Percentiles rank a stretch among this genome's conserved stretches.
Conservation (phyloP, 2,113 vertebrate species). For the Alexandromys fortis region DNA sequence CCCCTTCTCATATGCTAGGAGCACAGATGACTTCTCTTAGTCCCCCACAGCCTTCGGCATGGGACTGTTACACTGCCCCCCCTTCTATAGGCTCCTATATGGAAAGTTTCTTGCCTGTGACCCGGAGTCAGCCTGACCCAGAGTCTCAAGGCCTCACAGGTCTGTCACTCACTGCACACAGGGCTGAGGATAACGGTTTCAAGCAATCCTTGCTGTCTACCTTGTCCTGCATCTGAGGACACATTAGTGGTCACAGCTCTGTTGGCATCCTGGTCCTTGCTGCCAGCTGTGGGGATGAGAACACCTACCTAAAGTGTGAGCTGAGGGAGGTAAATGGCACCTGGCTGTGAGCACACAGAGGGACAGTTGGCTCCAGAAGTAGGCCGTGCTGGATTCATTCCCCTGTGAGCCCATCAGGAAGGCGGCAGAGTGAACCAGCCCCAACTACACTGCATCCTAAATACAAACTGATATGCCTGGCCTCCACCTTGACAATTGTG, state of each 20-base stretch:
- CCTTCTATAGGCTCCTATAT: not conserved
- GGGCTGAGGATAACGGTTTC: not conserved
- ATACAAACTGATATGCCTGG: not conserved
- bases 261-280: not conserved
- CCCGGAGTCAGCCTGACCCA: not conserved
- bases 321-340: not conserved
- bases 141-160: not conserved
- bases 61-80: not conserved
- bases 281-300: not conserved
- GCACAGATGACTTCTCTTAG: no score
- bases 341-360: not conserved
- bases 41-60: not conserved
- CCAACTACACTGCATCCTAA: not conserved
- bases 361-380: not conserved
- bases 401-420: not conserved
- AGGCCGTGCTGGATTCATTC: not conserved
- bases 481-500: not conserved
- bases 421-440: not conserved
- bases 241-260: not conserved
- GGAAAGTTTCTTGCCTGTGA: not conserved
- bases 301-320: not conserved
- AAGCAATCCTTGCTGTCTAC: not conserved
- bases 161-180: not conserved
- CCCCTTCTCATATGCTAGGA: not conserved
- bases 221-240: not conserved